These are phyloP conservation scores for Heloderma charlesbogerti DNA, from an alignment of 2,113 vertebrate species.

Conservation along the genomic window DNA sequence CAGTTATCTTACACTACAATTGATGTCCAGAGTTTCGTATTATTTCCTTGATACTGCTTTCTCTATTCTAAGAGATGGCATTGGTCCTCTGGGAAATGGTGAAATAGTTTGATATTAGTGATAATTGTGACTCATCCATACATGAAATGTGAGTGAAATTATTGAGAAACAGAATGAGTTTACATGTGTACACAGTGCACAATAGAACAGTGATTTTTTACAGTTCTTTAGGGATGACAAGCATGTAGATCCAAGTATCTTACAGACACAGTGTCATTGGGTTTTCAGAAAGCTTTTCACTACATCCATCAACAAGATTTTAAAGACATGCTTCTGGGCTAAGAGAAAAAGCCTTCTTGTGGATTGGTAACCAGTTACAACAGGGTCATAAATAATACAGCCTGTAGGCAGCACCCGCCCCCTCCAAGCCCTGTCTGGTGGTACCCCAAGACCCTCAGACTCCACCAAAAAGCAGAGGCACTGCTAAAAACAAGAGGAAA, in stretches of 20 bases:
- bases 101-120: neutral
- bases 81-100: neutral
- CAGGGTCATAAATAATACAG: too few species aligned
- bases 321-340: neutral
- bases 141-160: neutral
- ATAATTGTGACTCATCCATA: neutral
- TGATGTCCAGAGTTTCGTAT: constrained; percentile 17
- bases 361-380: neutral
- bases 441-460: too few species aligned
- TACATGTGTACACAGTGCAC: neutral
- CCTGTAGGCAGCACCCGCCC: too few species aligned
- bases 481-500: too few species aligned
- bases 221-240: neutral
- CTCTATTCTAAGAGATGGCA: constrained; percentile 20
- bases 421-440: too few species aligned
- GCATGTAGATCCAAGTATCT: neutral
- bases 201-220: neutral
- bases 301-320: neutral
- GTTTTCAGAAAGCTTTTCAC: neutral
- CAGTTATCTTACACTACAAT: constrained; percentile 12
- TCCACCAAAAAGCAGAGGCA: too few species aligned
- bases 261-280: neutral
- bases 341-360: neutral
- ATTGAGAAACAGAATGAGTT: neutral
- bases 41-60: neutral